phyloP scores from a whole-genome alignment of 2,113 vertebrate genomes.

The Baryphthengus martii region DNA sequence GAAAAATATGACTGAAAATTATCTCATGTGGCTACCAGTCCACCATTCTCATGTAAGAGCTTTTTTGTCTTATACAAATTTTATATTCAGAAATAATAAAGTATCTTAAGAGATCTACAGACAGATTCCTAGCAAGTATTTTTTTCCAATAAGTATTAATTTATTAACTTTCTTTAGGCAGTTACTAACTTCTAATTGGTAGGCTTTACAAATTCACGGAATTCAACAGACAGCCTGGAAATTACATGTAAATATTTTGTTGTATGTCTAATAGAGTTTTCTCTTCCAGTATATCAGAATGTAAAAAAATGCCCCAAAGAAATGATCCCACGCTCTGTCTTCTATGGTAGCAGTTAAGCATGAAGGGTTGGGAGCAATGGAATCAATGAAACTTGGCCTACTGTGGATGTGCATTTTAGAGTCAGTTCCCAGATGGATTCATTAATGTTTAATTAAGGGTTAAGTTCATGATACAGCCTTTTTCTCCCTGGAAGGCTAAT shows the following conservation, averaged over 20 bases:
- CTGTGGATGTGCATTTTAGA: background rate
- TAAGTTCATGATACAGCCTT: slow-evolving; percentile 20
- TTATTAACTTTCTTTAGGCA: background rate
- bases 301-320: background rate
- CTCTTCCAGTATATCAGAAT: background rate
- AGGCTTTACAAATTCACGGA: background rate
- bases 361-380: background rate
- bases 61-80: background rate
- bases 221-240: background rate
- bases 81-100: background rate
- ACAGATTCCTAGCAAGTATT: background rate
- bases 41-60: background rate
- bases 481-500: slow-evolving; percentile 20
- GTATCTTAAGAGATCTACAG: background rate
- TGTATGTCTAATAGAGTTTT: background rate
- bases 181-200: background rate
- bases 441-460: slow-evolving; percentile 39
- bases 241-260: background rate
- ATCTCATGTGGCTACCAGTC: background rate
- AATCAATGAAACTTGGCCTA: background rate
- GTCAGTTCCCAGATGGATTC: slow-evolving; percentile 9
- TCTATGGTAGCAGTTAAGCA: background rate
- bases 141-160: background rate
- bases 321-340: background rate
- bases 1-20: background rate